Conservation (phyloP, 2,797 vertebrate genomes). For the Chiroxiphia lanceolata region DNA sequence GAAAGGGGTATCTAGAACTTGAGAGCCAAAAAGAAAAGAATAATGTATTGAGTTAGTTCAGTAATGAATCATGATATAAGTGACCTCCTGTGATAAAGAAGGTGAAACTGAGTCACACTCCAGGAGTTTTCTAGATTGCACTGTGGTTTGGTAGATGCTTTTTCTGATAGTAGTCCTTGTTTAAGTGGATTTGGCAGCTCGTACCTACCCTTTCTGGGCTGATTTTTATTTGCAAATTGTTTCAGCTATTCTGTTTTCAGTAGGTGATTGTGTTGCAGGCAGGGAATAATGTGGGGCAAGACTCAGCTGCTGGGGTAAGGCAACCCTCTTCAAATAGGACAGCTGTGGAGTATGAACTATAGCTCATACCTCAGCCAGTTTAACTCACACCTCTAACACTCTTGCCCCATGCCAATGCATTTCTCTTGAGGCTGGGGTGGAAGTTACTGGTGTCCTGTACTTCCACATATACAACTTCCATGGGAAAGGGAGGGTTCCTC, state of each 20-base stretch:
- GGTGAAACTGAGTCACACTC: not conserved
- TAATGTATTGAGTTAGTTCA: not conserved
- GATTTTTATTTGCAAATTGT: not conserved
- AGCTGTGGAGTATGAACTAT: not conserved
- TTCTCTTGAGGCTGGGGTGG: not conserved
- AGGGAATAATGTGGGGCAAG: not conserved
- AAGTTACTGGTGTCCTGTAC: not conserved
- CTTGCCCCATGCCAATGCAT: accelerated
- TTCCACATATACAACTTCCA: not conserved
- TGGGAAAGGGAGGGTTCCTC: not conserved
- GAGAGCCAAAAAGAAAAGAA: not conserved
- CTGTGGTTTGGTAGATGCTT: not conserved
- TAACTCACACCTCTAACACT: not conserved
- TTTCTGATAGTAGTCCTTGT: not conserved
- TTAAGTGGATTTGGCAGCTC: not conserved
- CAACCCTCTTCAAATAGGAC: not conserved
- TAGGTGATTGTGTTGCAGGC: not conserved
- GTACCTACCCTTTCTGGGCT: not conserved
- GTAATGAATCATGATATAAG: not conserved
- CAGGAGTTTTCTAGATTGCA: not conserved
- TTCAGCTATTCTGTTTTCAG: not conserved
- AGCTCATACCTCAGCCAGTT: not conserved
- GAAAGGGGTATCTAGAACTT: not conserved
- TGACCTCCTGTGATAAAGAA: not conserved
- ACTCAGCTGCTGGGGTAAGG: not conserved